Conservation (phyloP, 2,797 vertebrate species). For the Caiman crocodilus region DNA sequence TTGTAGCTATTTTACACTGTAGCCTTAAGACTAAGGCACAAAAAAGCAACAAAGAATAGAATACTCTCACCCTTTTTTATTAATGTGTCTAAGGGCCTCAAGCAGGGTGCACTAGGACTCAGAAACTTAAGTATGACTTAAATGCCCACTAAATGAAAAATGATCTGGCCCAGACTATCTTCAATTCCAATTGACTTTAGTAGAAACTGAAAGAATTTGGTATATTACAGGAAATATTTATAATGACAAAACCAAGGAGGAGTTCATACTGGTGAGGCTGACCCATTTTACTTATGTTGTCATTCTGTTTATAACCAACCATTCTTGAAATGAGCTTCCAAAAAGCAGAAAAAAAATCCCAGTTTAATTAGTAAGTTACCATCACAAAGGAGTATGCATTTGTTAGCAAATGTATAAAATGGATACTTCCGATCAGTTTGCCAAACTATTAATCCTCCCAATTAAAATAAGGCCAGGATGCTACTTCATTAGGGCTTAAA, state of each 20-base stretch:
- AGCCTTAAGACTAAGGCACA: no score
- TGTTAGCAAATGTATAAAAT: slow-evolving; percentile 23
- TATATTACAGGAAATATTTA: background rate
- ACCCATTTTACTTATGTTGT: background rate
- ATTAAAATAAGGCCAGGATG: background rate
- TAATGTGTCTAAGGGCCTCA: no score
- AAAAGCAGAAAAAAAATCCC: slow-evolving; percentile 1
- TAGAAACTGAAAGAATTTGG: background rate
- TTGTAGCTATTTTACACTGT: no score
- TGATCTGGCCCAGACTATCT: background rate
- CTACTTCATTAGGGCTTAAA: slow-evolving; percentile 50
- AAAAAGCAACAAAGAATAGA: no score
- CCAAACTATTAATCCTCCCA: slow-evolving; percentile 56
- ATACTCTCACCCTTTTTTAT: no score
- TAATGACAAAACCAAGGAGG: background rate
- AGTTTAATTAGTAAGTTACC: slow-evolving; percentile 61
- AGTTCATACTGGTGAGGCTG: background rate
- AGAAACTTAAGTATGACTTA: no score
- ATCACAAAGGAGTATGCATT: slow-evolving; percentile 5
- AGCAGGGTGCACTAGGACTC: no score
- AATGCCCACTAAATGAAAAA: no score
- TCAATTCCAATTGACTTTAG: background rate
- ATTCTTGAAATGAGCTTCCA: background rate
- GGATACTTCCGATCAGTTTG: slow-evolving; percentile 43
- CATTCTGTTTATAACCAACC: background rate